phyloP scores from a whole-genome alignment of 2,888 invertebrate species.

The Rhabditoides inermis region DNA sequence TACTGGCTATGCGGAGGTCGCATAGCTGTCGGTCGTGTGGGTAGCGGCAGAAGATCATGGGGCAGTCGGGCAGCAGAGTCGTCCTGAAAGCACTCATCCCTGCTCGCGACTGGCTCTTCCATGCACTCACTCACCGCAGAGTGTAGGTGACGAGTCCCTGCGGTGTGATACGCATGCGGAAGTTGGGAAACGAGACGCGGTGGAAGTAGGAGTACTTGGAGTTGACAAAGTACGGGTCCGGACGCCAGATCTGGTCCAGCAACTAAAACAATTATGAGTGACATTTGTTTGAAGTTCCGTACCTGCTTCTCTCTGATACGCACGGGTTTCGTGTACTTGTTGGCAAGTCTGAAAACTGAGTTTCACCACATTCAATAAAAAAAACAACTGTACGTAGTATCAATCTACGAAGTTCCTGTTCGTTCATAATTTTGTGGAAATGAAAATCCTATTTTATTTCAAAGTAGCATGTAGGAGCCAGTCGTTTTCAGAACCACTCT shows the following conservation, averaged over 20 bases:
- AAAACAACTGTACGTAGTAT: no score
- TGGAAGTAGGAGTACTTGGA: constrained; percentile 50
- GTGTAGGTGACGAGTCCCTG: constrained; percentile 45
- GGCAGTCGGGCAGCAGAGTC: constrained; percentile 44
- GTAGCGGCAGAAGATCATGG: constrained; percentile 49
- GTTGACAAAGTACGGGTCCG: constrained; percentile 50
- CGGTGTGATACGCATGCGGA: constrained; percentile 45
- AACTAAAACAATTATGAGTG: no score
- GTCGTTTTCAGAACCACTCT: no score
- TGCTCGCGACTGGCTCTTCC: neutral
- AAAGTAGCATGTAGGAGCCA: no score
- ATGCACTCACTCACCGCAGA: constrained; percentile 26
- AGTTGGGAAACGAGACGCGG: constrained; percentile 47
- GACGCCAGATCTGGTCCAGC: constrained; percentile 46
- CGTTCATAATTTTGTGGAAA: no score
- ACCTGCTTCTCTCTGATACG: constrained; percentile 39
- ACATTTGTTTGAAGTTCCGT: no score
- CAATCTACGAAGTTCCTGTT: no score
- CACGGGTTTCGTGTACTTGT: constrained; percentile 46
- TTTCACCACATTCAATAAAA: no score
- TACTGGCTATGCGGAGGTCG: constrained; percentile 27
- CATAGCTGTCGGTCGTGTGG: constrained; percentile 49
- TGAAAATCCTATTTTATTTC: no score
- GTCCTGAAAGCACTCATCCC: constrained; percentile 22
- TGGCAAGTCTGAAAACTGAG: constrained; percentile 30